Percentiles rank a stretch among this genome's conserved stretches.
These are phyloP conservation scores for Tetanocera ferruginea DNA, from an alignment of 2,888 invertebrate genomes.

Conservation along the genomic window DNA sequence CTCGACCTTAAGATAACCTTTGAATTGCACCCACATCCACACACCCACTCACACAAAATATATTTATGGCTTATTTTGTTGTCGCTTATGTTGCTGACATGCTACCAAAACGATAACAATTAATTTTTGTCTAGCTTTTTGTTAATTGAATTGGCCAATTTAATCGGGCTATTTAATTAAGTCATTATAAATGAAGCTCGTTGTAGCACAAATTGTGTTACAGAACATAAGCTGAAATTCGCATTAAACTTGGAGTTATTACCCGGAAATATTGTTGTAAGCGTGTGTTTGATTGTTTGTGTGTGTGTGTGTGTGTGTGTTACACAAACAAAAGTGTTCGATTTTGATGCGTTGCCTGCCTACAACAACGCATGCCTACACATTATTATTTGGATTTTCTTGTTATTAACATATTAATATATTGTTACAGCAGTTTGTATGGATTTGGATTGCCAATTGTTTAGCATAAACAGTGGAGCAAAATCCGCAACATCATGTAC, in stretches of 20 bases:
- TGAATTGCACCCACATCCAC: no score
- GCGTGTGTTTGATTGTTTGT: neutral
- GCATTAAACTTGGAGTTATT: neutral
- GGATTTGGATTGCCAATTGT: slow-evolving; percentile 5
- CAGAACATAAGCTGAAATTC: neutral
- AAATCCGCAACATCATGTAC: neutral
- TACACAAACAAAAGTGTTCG: no score
- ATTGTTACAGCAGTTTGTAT: neutral
- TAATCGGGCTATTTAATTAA: slow-evolving; percentile 30
- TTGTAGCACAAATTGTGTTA: neutral
- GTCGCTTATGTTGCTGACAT: slow-evolving; percentile 15
- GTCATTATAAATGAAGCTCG: neutral
- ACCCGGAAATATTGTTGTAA: neutral
- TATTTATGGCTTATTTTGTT: neutral
- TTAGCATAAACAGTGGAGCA: slow-evolving; percentile 5
- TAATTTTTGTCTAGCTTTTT: slow-evolving; percentile 19
- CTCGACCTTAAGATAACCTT: no score
- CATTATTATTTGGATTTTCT: slow-evolving; percentile 24
- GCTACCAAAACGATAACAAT: slow-evolving; percentile 9
- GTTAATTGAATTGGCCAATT: slow-evolving; percentile 29
- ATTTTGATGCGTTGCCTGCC: neutral
- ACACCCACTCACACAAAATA: no score
- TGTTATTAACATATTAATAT: slow-evolving; percentile 28
- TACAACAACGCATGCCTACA: neutral
- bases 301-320: neutral